phyloP scores from a whole-genome alignment of 1,140 invertebrate genomes.

The Monochamus saltuarius region DNA sequence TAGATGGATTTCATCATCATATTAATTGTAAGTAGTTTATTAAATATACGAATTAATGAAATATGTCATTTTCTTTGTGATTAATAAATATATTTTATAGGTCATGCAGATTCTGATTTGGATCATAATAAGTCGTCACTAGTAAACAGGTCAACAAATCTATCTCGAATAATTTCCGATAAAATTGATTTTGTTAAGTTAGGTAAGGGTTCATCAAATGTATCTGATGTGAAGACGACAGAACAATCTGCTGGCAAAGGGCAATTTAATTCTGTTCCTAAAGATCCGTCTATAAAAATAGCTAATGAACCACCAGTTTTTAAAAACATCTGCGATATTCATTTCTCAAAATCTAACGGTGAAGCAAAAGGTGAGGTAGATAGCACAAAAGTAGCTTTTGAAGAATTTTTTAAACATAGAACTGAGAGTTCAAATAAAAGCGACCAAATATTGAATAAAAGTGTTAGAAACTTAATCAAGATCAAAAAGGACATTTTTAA shows the following conservation, averaged over 20 bases:
- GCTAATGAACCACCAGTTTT: conserved; percentile 10
- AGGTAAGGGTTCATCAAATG: conserved; percentile 12
- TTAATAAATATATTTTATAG: conserved; percentile 9
- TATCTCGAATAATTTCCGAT: conserved; percentile 21
- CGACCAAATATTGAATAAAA: conserved; percentile 18
- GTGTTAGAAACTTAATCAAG: conserved; percentile 23
- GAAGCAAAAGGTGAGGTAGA: conserved; percentile 18
- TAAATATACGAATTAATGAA: neutral
- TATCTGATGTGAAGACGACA: conserved; percentile 18
- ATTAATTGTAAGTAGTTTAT: conserved; percentile 28
- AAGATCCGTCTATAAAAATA: conserved; percentile 1
- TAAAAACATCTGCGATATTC: conserved; percentile 12
- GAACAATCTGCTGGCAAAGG: conserved; percentile 17
- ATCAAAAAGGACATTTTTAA: conserved; percentile 26
- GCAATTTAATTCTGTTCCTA: neutral
- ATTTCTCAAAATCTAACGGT: conserved; percentile 12
- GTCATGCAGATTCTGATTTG: conserved; percentile 19
- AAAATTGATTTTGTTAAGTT: conserved; percentile 25
- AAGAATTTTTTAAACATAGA: conserved; percentile 29
- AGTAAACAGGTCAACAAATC: conserved; percentile 8
- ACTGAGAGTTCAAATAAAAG: conserved; percentile 19
- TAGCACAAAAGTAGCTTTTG: conserved; percentile 23
- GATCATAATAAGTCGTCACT: conserved; percentile 4
- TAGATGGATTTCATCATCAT: conserved; percentile 37
- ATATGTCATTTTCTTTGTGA: neutral